A percentile compares a stretch with the other conserved stretches of the same genome.
These are phyloP conservation scores for Yponomeuta plumbellus DNA, from an alignment of 2,888 invertebrate species.

Conservation along the genomic window DNA sequence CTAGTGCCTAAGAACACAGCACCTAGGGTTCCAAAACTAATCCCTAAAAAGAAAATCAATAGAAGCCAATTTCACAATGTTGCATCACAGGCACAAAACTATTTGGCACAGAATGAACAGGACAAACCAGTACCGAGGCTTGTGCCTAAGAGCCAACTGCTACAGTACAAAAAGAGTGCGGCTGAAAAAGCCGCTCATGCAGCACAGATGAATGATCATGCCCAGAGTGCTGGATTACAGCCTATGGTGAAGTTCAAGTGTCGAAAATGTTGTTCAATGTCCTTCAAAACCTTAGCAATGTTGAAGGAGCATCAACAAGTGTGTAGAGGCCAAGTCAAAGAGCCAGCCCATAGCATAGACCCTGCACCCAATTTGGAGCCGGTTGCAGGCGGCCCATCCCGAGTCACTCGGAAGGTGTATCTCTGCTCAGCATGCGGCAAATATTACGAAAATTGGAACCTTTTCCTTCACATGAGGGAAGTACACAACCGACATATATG, in stretches of 20 bases:
- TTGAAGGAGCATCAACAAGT: constrained; percentile 82
- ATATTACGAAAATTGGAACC: constrained; percentile 91
- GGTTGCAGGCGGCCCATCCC: constrained; percentile 63
- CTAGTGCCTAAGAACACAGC: constrained; percentile 33
- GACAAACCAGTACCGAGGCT: constrained; percentile 68
- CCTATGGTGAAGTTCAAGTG: constrained; percentile 84
- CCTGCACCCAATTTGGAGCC: constrained; percentile 51
- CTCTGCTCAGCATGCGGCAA: constrained; percentile 88
- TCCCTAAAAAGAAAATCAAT: constrained; percentile 51
- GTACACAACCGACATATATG: constrained; percentile 89
- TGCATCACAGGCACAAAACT: constrained; percentile 41
- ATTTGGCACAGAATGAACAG: constrained; percentile 49
- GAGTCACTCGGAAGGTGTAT: constrained; percentile 86
- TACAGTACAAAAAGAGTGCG: constrained; percentile 66
- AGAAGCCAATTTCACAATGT: constrained; percentile 56
- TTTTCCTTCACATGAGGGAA: constrained; percentile 90
- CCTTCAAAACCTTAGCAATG: constrained; percentile 80
- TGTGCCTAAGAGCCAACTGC: constrained; percentile 66
- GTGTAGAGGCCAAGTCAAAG: constrained; percentile 73
- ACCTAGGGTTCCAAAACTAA: constrained; percentile 58
- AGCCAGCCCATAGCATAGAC: constrained; percentile 59
- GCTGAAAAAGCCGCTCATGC: constrained; percentile 46
- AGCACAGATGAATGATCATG: constrained; percentile 77
- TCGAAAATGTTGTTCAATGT: constrained; percentile 82
- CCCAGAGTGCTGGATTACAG: constrained; percentile 83